These are phyloP conservation scores for Drosophila malerkotliana DNA, from an alignment of 1,140 invertebrate genomes.

Conservation along the genomic window DNA sequence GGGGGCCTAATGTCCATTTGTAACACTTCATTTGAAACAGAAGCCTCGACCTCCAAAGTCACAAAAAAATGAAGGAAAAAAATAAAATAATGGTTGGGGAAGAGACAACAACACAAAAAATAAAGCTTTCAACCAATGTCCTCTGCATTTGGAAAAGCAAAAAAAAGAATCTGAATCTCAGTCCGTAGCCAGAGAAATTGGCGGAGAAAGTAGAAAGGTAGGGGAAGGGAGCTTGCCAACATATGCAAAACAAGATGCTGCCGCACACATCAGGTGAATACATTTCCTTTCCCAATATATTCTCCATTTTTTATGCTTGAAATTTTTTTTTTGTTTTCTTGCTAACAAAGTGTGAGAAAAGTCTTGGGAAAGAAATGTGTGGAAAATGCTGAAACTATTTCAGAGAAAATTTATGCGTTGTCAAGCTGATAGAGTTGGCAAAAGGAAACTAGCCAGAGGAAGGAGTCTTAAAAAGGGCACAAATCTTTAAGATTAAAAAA, in stretches of 20 bases:
- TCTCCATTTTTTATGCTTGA: neutral
- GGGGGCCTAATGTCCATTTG: constrained; percentile 73
- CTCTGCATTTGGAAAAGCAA: constrained; percentile 13
- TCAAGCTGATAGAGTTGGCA: constrained; percentile 33
- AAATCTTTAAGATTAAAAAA: too few relatives aligned
- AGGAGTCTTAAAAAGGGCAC: neutral
- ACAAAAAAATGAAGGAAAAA: constrained; percentile 28
- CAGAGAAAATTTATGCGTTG: constrained; percentile 27
- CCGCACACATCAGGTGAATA: constrained; percentile 35
- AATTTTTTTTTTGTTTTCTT: neutral
- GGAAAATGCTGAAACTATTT: constrained; percentile 29
- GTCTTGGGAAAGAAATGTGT: neutral
- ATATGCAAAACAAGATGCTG: constrained; percentile 46
- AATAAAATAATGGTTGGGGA: neutral
- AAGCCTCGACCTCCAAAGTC: constrained; percentile 65
- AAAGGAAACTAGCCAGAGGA: constrained; percentile 1
- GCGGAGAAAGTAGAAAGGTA: constrained; percentile 4
- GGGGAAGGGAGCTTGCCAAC: neutral
- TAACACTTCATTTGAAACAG: constrained; percentile 81
- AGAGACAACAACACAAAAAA: neutral
- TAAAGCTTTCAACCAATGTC: constrained; percentile 29
- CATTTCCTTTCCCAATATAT: constrained; percentile 15
- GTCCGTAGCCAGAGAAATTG: neutral
- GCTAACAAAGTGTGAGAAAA: neutral
- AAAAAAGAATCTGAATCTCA: constrained; percentile 16